Base-by-base conservation (phyloP, 2,888 invertebrate species). In the Troides aeacus region DNA sequence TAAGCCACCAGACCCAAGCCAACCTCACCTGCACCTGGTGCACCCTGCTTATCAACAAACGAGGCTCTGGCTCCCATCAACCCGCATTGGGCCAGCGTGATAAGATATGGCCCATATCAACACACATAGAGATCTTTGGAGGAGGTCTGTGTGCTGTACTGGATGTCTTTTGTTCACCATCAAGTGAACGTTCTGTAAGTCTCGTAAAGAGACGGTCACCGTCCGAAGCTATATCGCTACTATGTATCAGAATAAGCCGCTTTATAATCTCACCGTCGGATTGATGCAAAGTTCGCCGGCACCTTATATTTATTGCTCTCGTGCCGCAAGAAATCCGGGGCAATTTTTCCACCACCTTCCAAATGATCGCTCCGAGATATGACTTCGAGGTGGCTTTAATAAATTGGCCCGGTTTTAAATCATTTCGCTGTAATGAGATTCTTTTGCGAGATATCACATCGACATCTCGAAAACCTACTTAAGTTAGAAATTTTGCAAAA, bases 241-340 rank as follows among this genome's bases (percentile, higher is more conserved):
- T 18, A 30, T 46, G 7, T 10, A 21, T 46, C 83, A 81, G 87
- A 88, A 88, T 88, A 87, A 70, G 67, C 56, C 73, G 46, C 50
- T 7, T 64, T 42, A 67, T 71, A 75, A 78, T 78, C 79, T 81
- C 80, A 73, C 79, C 74, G 75, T 75, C 74, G 73, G 75, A 76
- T 78, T 77, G 79, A 80, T 79, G 79, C 76, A 83, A 87, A 88
- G 81, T 89, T 86, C 70, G 79, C 83, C 79, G 77, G 74, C 75
- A 78, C 79, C 73, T 79, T 80, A 85, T 88, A 87, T 88, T 88
- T 86, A 89, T 86, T 79, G 78, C 82, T 76, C 78, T 83, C 84
- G 81, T 84, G 82, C 82, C 80, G 81, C 78, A 81, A 82, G 81
- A 83, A 84, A 86, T 84, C 79, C 79, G 79, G 83, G 53, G 42